Conservation (phyloP, 2,797 vertebrate species). For the Pseudochirops corinnae region DNA sequence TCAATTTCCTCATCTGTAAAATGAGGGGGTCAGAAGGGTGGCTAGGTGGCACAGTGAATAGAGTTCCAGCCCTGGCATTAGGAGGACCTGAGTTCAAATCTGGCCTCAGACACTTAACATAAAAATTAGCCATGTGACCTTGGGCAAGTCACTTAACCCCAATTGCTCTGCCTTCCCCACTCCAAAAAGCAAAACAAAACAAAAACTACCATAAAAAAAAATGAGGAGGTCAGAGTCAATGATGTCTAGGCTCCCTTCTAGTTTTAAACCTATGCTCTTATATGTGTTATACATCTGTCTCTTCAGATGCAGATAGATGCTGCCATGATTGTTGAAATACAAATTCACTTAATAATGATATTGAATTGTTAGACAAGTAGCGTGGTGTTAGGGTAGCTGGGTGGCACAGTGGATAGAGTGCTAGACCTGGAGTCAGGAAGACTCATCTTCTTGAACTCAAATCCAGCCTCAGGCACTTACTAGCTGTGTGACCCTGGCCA, state of each 20-base stretch:
- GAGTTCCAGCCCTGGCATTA: too few species aligned
- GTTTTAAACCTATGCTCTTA: not conserved
- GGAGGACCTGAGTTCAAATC: too few species aligned
- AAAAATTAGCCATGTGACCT: too few species aligned
- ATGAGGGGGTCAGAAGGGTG: not conserved
- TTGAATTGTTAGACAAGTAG: not conserved
- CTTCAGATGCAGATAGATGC: not conserved
- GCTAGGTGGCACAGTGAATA: too few species aligned
- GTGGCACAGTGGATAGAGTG: not conserved
- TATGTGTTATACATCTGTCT: not conserved
- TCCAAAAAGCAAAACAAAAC: too few species aligned
- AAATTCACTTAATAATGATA: not conserved
- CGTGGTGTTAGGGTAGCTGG: not conserved
- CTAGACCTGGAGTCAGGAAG: not conserved
- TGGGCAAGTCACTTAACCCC: too few species aligned
- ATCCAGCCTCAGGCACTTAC: not conserved
- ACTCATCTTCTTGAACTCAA: not conserved
- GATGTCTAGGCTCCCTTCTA: not conserved
- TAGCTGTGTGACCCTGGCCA: not conserved
- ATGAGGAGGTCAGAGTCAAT: not conserved
- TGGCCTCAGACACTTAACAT: too few species aligned
- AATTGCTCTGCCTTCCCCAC: too few species aligned
- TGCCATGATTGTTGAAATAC: not conserved
- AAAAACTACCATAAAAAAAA: too few species aligned
- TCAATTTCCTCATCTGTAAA: not conserved